phyloP scores from a whole-genome alignment of 2,888 invertebrate species.

The Neria commutata region DNA sequence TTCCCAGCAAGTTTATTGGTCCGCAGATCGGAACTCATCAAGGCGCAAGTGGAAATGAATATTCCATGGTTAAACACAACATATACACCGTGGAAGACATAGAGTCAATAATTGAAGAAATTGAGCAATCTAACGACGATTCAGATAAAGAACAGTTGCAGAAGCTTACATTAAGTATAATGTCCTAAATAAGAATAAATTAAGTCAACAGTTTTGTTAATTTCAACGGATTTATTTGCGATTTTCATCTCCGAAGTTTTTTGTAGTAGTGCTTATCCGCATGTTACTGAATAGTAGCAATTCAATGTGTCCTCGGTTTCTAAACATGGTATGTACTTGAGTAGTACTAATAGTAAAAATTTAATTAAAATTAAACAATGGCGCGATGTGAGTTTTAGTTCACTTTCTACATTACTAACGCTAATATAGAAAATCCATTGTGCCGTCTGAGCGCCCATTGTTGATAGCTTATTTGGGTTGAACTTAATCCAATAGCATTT shows the following conservation, averaged over 20 bases:
- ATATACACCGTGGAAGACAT: background rate
- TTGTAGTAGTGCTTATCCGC: slow-evolving; percentile 42
- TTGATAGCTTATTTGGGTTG: slow-evolving; percentile 14
- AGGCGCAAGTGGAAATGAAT: too few relatives aligned
- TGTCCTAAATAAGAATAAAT: background rate
- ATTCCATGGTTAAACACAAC: too few relatives aligned
- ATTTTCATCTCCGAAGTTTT: slow-evolving; percentile 37
- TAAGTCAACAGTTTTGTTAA: background rate
- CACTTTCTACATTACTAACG: slow-evolving; percentile 7
- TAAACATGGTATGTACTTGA: too few relatives aligned
- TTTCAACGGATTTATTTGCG: slow-evolving; percentile 21
- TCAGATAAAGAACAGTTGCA: background rate
- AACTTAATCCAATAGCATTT: slow-evolving; percentile 29
- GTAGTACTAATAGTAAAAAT: slow-evolving; percentile 1
- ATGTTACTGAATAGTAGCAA: slow-evolving; percentile 29
- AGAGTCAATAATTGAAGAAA: background rate
- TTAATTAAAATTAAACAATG: slow-evolving; percentile 6
- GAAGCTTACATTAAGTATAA: background rate
- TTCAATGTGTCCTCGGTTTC: slow-evolving; percentile 25
- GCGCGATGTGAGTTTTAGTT: background rate
- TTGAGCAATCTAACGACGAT: background rate
- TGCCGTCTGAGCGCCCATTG: background rate
- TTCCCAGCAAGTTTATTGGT: too few relatives aligned
- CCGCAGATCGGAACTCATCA: too few relatives aligned
- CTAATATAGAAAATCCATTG: background rate